Evolutionary conservation across 2,888 invertebrate genomes (phyloP), one percentile per base, ranked within the genome.

Genomic region (Argyresthia albistria): DNA sequence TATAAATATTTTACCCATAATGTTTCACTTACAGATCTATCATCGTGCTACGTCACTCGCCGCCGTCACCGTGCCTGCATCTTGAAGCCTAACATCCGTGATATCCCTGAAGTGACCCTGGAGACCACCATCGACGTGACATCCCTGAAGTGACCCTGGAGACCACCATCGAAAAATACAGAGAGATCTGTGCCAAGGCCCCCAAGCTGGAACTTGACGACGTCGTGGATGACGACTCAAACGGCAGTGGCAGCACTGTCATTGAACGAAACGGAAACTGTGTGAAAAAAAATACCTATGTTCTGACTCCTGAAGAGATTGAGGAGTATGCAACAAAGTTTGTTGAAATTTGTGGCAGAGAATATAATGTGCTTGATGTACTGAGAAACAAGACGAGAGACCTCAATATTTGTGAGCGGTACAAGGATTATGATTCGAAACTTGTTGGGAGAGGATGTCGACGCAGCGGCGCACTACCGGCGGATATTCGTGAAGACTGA

Each of bases 341-440:
- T 56, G 57, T 76, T 1, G 59, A 54, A 3, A 54, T 74, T 1
- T 53, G 58, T 25, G 74, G 66, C 0, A 57, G 58, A 45, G 59
- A 68, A 54, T 67, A 63, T 54, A 78, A 78, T 56, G 64, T 71
- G 3, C 58, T 77, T 39, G 67, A 66, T 54, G 58, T 76, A 1
- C 54, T 78, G 37, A 55, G 67, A 10, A 76, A 76, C 53, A 79
- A 79, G 59, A 65, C 65, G 0, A 60, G 66, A 12, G 76, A 77
- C 58, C 58, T 78, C 1, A 64, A 62, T 45, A 70, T 74, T 51
- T 76, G 76, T 53, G 69, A 72, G 50, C 58, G 56, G 25, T 76
- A 70, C 53, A 72, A 67, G 54, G 62, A 77, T 57, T 58, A 70
- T 50, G 66, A 72, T 50, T 50, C 60, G 0, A 75, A 69, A 53